A percentile compares a stretch with the other conserved stretches of the same genome.
phyloP scores from a whole-genome alignment of 2,113 vertebrate genomes.

The Serilophus lunatus region DNA sequence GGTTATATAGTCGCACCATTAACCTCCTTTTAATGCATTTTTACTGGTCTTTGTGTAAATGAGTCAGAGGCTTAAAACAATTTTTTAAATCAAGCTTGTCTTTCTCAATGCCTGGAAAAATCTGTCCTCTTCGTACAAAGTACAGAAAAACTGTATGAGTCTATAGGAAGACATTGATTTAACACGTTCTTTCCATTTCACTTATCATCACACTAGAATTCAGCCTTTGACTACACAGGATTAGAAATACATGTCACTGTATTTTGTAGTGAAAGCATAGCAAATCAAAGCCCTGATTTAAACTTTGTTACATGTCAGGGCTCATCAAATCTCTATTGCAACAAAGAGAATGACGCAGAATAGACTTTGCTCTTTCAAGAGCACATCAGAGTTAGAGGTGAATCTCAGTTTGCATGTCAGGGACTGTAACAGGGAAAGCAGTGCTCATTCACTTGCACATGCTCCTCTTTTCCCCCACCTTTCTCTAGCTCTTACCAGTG shows the following conservation, averaged over 20 bases:
- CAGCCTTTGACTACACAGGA: neutral
- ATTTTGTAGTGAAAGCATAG: neutral
- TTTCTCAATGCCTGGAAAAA: neutral
- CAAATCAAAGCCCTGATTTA: neutral
- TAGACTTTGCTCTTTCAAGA: neutral
- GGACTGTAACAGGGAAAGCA: neutral
- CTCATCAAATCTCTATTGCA: neutral
- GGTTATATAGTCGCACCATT: accelerated
- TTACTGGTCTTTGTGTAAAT: neutral
- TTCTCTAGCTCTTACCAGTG: neutral
- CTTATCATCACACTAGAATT: neutral
- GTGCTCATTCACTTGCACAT: neutral
- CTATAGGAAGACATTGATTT: neutral
- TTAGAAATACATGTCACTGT: neutral
- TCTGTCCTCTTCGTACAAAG: neutral
- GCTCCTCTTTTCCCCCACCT: neutral
- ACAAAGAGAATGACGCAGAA: neutral
- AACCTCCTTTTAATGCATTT: neutral
- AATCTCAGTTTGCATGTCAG: neutral
- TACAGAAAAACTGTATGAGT: neutral
- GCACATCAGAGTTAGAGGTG: neutral
- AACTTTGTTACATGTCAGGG: neutral
- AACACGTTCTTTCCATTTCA: neutral
- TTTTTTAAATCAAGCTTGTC: neutral
- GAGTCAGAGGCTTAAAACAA: neutral